Base-by-base conservation (phyloP, 2,113 vertebrate genomes). In the Canis aureus region DNA sequence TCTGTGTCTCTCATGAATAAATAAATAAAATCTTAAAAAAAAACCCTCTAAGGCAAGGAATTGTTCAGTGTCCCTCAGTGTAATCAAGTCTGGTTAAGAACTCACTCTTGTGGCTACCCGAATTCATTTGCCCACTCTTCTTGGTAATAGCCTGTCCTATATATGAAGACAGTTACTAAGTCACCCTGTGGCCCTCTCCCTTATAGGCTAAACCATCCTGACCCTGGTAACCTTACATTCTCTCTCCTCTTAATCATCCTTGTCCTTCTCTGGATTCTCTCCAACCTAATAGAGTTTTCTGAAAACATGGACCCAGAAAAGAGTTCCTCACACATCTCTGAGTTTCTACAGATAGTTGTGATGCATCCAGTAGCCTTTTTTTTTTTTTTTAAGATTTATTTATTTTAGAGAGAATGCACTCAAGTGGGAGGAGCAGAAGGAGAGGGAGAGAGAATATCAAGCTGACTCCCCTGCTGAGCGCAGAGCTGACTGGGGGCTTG, bases 141-240 rank as follows among this genome's bases (percentile, higher is more conserved):
- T 89, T 81, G 16, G 49, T 73, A 79, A 69, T 60, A 79, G 51
- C 86, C 73, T 25, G 0, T 62, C 94, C 16, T 86, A 17, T 20
- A 86, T 95, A 91, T 83, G 69, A 86, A 92, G 86, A 67, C 29
- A 15, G 60, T 86, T 83, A 81, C 78, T 94, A 91, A 93, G 82
- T 81, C 51, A 59, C 85, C 59, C 74, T 73, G 71, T 60, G 51
- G 81, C 60, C 92, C 90, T 94, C 60, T 86, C 59, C 38, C 94
- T 96, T 85, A 93, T 74, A 96, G 82, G 67, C 79, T 92, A 69
- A 92, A 59, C 86, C 73, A 25, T 89, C 51, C 35, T 32, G 59
- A 74, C 83, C 92, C 94, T 95, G 80, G 67, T 89, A 95, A 92
- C 92, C 79, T 94, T 87, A 86, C 85, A 1, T 86, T 87, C 82